Conservation (phyloP, 2,113 vertebrate species). For the Pluvianellus socialis region DNA sequence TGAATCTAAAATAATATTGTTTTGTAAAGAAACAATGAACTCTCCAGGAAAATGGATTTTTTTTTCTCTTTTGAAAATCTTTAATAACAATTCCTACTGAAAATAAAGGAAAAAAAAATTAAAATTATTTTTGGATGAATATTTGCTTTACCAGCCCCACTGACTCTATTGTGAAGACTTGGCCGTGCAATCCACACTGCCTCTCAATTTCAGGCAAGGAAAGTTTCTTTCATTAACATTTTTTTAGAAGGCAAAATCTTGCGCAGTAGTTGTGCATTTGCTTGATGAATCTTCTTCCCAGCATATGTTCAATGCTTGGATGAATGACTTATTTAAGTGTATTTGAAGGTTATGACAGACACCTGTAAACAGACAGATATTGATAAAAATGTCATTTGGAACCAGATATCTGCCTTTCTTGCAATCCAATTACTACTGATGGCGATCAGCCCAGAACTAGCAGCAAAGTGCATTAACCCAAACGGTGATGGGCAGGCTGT, state of each 20-base stretch:
- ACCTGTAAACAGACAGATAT: slow-evolving; percentile 68
- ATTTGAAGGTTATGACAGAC: slow-evolving; percentile 70
- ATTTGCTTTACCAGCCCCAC: neutral
- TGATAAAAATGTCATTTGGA: slow-evolving; percentile 63
- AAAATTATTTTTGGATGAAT: neutral
- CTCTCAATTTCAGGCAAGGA: neutral
- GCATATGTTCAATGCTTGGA: neutral
- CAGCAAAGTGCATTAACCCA: slow-evolving; percentile 7
- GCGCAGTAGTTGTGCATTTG: neutral
- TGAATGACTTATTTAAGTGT: slow-evolving; percentile 59
- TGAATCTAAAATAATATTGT: neutral
- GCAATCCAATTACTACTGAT: slow-evolving; percentile 56
- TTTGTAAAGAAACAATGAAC: neutral
- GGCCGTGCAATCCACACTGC: accelerated
- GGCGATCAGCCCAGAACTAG: slow-evolving; percentile 48
- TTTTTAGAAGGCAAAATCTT: neutral
- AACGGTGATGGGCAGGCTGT: neutral
- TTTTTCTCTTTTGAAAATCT: neutral
- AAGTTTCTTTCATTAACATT: neutral
- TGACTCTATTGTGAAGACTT: neutral
- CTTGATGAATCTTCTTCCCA: slow-evolving; percentile 3
- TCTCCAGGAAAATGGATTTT: neutral
- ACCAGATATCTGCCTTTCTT: slow-evolving; percentile 25
- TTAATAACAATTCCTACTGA: neutral
- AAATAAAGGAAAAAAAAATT: neutral